Conservation (phyloP, 2,888 invertebrate species). For the Philopedon plagiatum region DNA sequence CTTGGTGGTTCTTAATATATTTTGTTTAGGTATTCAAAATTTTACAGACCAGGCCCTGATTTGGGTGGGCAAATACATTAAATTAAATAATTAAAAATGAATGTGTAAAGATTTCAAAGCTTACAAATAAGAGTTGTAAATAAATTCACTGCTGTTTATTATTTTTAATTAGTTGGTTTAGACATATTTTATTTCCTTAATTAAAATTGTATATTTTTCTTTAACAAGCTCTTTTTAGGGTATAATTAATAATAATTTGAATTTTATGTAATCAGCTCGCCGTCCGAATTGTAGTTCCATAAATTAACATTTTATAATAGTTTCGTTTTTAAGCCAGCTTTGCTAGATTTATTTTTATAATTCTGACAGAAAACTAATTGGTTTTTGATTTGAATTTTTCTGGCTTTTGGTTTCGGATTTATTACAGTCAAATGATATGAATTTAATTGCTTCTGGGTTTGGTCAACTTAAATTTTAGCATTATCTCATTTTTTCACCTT, state of each 20-base stretch:
- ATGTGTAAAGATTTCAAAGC: background rate
- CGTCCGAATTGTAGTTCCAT: constrained; percentile 17
- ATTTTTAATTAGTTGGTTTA: constrained; percentile 20
- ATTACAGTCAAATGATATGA: background rate
- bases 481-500: too few relatives aligned
- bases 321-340: background rate
- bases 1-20: background rate
- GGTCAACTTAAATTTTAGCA: background rate
- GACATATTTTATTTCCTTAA: constrained; percentile 20
- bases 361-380: constrained; percentile 23
- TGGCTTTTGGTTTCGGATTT: constrained; percentile 26
- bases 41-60: background rate
- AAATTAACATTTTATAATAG: constrained; percentile 22
- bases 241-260: constrained; percentile 31
- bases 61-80: background rate
- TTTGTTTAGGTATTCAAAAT: background rate
- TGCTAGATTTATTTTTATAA: constrained; percentile 6
- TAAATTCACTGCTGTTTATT: constrained; percentile 23
- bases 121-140: constrained; percentile 9
- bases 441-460: constrained; percentile 9
- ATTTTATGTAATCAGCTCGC: constrained; percentile 31
- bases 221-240: constrained; percentile 17
- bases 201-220: constrained; percentile 25
- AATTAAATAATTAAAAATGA: constrained; percentile 1
- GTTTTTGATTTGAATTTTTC: constrained; percentile 38